phyloP scores from a whole-genome alignment of 2,797 vertebrate genomes.

The Knipowitschia caucasica region DNA sequence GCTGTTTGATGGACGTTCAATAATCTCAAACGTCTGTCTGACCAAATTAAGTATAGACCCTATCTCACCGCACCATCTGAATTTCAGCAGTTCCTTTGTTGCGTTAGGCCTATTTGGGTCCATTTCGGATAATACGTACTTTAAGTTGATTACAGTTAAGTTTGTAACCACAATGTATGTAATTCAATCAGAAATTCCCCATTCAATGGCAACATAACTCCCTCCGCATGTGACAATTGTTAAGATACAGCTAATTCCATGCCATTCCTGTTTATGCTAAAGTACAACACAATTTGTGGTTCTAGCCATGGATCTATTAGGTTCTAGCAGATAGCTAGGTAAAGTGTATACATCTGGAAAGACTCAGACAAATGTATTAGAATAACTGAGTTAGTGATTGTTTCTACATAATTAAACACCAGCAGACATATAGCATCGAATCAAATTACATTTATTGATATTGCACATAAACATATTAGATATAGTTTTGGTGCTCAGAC shows the following conservation, averaged over 20 bases:
- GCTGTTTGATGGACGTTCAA: constrained; percentile 34
- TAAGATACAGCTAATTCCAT: constrained; percentile 17
- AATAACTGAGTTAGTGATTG: too few species aligned
- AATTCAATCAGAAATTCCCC: constrained; percentile 28
- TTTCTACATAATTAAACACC: too few species aligned
- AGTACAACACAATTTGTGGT: constrained; percentile 5
- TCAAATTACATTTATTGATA: too few species aligned
- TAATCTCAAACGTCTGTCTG: constrained; percentile 32
- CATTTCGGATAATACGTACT: constrained; percentile 22
- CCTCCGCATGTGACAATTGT: constrained; percentile 20
- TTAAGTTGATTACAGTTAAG: constrained; percentile 28
- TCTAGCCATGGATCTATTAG: not conserved
- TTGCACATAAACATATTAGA: too few species aligned
- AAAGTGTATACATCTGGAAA: too few species aligned
- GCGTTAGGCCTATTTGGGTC: constrained; percentile 10
- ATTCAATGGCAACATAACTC: constrained; percentile 35
- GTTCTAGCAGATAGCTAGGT: constrained; percentile 18
- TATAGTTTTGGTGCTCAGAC: too few species aligned
- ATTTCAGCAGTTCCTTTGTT: constrained; percentile 22
- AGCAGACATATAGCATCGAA: too few species aligned
- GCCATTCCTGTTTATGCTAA: constrained; percentile 7
- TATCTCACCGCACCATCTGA: constrained; percentile 23
- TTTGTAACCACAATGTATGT: constrained; percentile 19
- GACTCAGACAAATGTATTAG: too few species aligned
- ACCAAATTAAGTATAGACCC: constrained; percentile 22